These are phyloP conservation scores for Apamea sordens DNA, from an alignment of 2,888 invertebrate genomes.

Conservation along the genomic window DNA sequence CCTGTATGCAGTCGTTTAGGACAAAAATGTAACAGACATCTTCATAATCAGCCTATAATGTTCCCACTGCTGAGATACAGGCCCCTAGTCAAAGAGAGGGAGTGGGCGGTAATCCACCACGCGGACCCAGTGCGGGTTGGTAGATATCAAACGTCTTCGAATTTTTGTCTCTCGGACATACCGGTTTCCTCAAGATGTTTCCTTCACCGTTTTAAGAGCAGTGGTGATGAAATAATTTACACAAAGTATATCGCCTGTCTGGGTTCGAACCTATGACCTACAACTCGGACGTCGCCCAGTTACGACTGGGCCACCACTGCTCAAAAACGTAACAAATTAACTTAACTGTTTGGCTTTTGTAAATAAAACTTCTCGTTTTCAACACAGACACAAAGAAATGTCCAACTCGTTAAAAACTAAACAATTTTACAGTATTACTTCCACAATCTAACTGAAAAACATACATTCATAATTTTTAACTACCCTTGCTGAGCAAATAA, in stretches of 20 bases:
- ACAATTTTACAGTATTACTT: neutral
- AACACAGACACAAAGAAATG: neutral
- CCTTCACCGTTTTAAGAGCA: neutral
- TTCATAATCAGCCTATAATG: neutral
- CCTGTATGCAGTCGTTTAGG: too few relatives aligned
- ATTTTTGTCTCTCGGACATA: neutral
- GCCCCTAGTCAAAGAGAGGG: neutral
- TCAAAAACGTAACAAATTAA: neutral
- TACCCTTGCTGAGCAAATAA: slow-evolving; percentile 7
- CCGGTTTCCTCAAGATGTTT: neutral
- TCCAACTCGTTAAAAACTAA: neutral
- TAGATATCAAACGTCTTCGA: neutral
- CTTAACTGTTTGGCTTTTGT: neutral
- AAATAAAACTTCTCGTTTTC: neutral
- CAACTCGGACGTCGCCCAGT: neutral
- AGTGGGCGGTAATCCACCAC: neutral
- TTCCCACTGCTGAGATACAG: neutral
- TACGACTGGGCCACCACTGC: neutral
- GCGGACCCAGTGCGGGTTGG: neutral
- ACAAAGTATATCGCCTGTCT: neutral
- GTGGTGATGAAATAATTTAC: neutral
- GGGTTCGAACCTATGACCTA: neutral
- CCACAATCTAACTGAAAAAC: neutral
- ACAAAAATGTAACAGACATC: too few relatives aligned
- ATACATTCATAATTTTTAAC: slow-evolving; percentile 10